These are phyloP conservation scores for Dallia pectoralis DNA, from an alignment of 2,797 vertebrate genomes.

Conservation along the genomic window DNA sequence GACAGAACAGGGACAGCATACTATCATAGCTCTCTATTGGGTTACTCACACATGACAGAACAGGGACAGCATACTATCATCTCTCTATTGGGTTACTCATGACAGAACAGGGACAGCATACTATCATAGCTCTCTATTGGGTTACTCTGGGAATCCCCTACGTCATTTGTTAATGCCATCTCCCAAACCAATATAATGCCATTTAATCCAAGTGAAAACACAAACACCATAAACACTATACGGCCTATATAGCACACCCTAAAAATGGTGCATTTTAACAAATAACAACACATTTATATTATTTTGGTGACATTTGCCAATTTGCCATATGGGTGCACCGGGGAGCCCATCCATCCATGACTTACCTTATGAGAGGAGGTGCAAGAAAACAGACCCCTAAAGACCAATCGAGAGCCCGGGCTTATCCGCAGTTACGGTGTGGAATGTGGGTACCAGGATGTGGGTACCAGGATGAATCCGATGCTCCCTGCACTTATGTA, in stretches of 20 bases:
- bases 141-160: constrained; percentile 77
- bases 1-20: constrained; percentile 51
- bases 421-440: constrained; percentile 36
- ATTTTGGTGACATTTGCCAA: constrained; percentile 5
- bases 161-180: constrained; percentile 62
- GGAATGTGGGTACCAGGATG: too few species aligned
- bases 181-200: constrained; percentile 22
- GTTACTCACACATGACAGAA: constrained; percentile 50
- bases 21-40: constrained; percentile 58
- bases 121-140: constrained; percentile 60
- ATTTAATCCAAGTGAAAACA: not conserved
- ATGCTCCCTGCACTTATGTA: constrained; percentile 30
- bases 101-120: constrained; percentile 51
- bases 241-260: not conserved
- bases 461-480: not conserved
- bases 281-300: constrained; percentile 15
- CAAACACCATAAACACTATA: not conserved
- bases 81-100: constrained; percentile 54
- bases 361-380: constrained; percentile 73
- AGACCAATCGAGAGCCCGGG: constrained; percentile 9
- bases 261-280: constrained; percentile 30
- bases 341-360: constrained; percentile 15
- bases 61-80: constrained; percentile 59
- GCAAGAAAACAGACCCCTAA: constrained; percentile 34
- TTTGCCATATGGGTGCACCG: not conserved